phyloP scores from a whole-genome alignment of 2,797 vertebrate genomes.

The Amazona ochrocephala region DNA sequence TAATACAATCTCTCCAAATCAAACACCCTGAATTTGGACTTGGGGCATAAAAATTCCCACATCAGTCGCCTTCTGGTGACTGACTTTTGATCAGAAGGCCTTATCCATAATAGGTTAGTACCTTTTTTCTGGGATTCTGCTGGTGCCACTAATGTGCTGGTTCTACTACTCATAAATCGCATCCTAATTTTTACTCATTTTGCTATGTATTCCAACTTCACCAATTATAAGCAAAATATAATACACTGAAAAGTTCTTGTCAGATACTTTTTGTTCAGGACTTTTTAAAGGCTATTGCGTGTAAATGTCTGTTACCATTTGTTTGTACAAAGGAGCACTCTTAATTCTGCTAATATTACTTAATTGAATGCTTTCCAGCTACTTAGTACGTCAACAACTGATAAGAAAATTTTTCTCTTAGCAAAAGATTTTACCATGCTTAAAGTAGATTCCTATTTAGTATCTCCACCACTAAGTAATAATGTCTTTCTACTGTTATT shows the following conservation, averaged over 20 bases:
- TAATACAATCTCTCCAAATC: background rate
- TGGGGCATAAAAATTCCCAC: background rate
- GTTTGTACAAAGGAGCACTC: background rate
- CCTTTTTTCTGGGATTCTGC: background rate
- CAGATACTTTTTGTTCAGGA: background rate
- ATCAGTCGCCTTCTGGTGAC: background rate
- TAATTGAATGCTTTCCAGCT: background rate
- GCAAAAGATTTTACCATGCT: background rate
- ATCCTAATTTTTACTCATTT: background rate
- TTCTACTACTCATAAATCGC: background rate
- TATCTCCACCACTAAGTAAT: background rate
- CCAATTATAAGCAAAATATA: background rate
- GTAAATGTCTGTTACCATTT: background rate
- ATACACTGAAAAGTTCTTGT: background rate
- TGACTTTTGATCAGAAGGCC: background rate
- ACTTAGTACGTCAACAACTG: background rate
- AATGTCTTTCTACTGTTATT: background rate
- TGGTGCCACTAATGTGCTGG: background rate
- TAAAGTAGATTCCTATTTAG: constrained; percentile 4
- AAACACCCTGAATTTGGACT: background rate
- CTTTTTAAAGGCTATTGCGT: background rate
- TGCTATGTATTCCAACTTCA: background rate
- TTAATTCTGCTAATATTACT: background rate
- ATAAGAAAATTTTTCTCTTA: background rate
- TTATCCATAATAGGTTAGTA: background rate